Base-by-base conservation (phyloP, 2,113 vertebrate genomes). In the Brachypteracias leptosomus region DNA sequence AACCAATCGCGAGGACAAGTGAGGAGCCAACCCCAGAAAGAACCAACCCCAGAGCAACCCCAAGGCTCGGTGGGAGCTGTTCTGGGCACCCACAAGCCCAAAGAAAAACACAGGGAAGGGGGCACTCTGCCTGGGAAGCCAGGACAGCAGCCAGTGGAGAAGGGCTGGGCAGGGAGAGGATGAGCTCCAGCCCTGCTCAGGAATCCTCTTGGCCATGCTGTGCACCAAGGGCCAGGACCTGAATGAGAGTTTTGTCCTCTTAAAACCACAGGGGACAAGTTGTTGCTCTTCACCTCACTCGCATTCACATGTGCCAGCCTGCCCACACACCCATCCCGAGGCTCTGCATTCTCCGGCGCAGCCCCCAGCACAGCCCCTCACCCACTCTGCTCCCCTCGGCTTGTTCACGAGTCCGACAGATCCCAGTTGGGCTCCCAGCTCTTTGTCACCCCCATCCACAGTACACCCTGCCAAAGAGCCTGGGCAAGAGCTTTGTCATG, bases 281-380 rank as follows among this genome's bases (percentile, higher is more conserved):
- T 72, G 16, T 65, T 66, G 46, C 19, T n/a, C 11, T 66, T 66
- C 5, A 5, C 28, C 35, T 28, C 26, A 3, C 28, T 46, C 46
- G 18, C 46, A 19, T 26, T 19, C 29, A 31, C 19, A 28, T 25
- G 28, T 51, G 71, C 44, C 92, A 67, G 40, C 40, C 46, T 62
- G 25, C 29, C 47, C 35, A 13, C 18, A 13, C 28, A 35, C 33
- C 58, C 5, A 10, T 13, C 38, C 71, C 0, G 0, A 29, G 58
- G 44, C 21, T 42, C 59, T 49, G 52, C 46, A 47, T 7, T 19
- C 22, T 66, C 31, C 25, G 19, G 35, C 29, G 22, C 58, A 61
- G 13, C 35, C 11, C 7, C 65, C 31, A 15, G 8, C 46, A 22
- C 81, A 42, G 31, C 40, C 22, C 21, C 46, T 61, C 26, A 3